Conservation (phyloP, 2,113 vertebrate genomes). For the Cairina moschata region DNA sequence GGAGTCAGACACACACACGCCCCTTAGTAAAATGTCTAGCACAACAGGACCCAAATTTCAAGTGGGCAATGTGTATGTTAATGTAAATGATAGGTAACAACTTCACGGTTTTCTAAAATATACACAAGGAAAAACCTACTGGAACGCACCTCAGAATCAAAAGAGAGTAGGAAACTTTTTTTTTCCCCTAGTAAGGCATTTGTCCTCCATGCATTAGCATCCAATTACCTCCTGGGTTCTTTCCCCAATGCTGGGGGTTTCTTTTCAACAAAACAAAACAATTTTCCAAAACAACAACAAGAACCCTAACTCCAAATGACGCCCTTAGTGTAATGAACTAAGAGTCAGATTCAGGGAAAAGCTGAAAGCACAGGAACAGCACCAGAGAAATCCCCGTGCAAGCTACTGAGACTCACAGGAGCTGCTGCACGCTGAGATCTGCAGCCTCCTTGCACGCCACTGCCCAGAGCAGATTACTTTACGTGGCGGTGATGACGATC, state of each 20-base stretch:
- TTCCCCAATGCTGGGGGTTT: background rate
- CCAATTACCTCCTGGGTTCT: background rate
- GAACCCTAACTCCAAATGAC: background rate
- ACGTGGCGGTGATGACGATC: rapidly evolving
- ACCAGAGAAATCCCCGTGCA: background rate
- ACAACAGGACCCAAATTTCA: background rate
- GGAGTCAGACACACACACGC: rapidly evolving
- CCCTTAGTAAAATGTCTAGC: background rate
- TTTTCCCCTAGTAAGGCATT: background rate
- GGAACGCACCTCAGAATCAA: background rate
- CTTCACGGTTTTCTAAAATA: background rate
- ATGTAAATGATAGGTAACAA: background rate
- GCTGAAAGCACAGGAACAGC: background rate
- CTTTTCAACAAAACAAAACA: slow-evolving; percentile 6
- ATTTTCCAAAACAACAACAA: background rate
- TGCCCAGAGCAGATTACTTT: background rate
- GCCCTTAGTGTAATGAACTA: background rate
- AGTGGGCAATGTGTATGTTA: background rate
- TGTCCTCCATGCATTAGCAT: background rate
- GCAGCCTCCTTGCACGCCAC: background rate
- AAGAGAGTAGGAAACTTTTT: background rate
- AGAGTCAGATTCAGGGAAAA: background rate
- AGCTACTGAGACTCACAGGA: background rate
- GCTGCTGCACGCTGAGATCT: background rate
- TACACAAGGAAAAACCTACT: background rate